A percentile compares a stretch with the other conserved stretches of the same genome.
Conservation (phyloP, 1,140 invertebrate genomes). For the Pogonognathellus flavescens region DNA sequence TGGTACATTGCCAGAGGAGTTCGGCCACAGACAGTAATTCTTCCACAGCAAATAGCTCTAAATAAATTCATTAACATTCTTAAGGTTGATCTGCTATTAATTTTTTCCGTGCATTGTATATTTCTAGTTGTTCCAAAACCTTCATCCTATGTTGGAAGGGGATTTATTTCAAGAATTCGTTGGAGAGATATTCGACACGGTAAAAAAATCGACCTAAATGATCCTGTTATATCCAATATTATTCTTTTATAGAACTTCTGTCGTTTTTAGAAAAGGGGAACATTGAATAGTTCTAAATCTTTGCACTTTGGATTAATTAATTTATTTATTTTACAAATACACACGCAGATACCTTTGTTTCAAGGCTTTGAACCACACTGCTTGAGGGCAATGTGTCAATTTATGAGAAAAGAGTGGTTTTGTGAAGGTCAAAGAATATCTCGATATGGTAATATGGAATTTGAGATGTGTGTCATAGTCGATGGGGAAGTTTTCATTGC, state of each 20-base stretch:
- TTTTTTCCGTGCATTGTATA: not conserved
- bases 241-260: too few relatives aligned
- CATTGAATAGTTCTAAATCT: too few relatives aligned
- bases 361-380: slow-evolving; percentile 1
- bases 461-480: slow-evolving; percentile 53
- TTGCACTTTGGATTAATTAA: not conserved
- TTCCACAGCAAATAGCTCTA: not conserved
- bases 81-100: not conserved
- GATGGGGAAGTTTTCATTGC: slow-evolving; percentile 55
- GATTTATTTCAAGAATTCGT: slow-evolving; percentile 61
- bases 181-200: slow-evolving; percentile 25
- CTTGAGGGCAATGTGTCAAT: slow-evolving; percentile 9
- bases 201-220: too few relatives aligned
- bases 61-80: not conserved
- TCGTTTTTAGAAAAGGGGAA: too few relatives aligned
- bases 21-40: slow-evolving; percentile 26
- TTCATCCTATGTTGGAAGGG: slow-evolving; percentile 59
- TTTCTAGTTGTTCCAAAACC: slow-evolving; percentile 49
- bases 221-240: too few relatives aligned
- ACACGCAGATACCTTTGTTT: slow-evolving; percentile 53
- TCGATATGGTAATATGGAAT: slow-evolving; percentile 57
- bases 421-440: slow-evolving; percentile 43
- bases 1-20: slow-evolving; percentile 58
- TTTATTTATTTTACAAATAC: not conserved
- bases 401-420: slow-evolving; percentile 52